Conservation (phyloP, 2,797 vertebrate genomes). For the Cyprinella venusta region DNA sequence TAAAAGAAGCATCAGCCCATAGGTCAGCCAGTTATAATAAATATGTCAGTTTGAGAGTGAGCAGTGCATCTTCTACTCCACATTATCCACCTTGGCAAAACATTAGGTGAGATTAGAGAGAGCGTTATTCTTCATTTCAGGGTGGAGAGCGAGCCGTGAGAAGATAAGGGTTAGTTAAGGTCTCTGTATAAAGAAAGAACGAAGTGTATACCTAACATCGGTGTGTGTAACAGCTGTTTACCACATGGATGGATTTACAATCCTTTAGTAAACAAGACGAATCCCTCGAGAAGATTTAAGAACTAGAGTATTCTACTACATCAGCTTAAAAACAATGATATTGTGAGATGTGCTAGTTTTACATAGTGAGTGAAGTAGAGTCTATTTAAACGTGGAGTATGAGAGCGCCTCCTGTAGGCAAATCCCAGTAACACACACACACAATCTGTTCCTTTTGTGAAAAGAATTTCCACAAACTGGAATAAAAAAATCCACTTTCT, state of each 20-base stretch:
- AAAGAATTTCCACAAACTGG: background rate
- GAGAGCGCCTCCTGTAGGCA: slow-evolving; percentile 42
- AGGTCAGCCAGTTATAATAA: slow-evolving; percentile 41
- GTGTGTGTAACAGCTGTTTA: background rate
- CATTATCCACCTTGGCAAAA: slow-evolving; percentile 40
- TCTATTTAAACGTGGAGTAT: background rate
- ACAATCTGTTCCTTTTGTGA: background rate
- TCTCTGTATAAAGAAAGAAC: background rate
- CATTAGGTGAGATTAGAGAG: slow-evolving; percentile 26
- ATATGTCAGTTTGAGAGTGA: background rate
- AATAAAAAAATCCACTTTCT: background rate
- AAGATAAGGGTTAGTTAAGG: slow-evolving; percentile 38
- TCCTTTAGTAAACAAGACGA: slow-evolving; percentile 13
- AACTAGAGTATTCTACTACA: no score
- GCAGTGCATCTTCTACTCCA: background rate
- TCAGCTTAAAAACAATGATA: background rate
- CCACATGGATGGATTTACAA: background rate
- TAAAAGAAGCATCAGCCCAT: slow-evolving; percentile 5
- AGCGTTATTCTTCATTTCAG: slow-evolving; percentile 44
- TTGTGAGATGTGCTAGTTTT: background rate
- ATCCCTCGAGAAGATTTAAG: background rate
- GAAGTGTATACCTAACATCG: background rate
- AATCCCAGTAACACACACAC: slow-evolving; percentile 7
- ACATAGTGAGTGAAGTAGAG: background rate
- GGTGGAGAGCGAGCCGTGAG: slow-evolving; percentile 9